Evolutionary conservation across 2,113 vertebrate species (phyloP).

Genomic region (Chaetops frenatus): DNA sequence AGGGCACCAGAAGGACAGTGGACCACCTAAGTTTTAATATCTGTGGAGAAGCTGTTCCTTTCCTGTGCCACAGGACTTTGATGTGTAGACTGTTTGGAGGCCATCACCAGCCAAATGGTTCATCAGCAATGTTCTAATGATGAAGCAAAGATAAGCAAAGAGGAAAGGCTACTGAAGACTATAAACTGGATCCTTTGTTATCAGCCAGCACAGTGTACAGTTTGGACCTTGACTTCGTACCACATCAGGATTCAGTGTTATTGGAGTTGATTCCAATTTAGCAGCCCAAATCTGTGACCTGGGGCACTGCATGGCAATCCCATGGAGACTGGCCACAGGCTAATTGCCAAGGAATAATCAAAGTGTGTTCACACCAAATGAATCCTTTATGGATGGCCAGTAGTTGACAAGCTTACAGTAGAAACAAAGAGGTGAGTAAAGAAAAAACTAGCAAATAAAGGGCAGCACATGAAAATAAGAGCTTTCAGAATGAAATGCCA

Average conservation of each 20-base stretch:
- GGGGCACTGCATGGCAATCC: background rate
- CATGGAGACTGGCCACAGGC: background rate
- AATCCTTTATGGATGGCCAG: background rate
- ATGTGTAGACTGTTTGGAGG: too few species aligned
- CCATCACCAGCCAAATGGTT: background rate
- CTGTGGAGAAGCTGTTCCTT: background rate
- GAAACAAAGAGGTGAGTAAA: background rate
- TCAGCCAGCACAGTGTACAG: background rate
- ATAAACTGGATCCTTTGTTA: background rate
- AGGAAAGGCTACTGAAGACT: background rate
- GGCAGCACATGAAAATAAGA: background rate
- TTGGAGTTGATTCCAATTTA: background rate
- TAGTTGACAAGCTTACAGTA: background rate
- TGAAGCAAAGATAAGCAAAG: background rate
- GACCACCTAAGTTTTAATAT: background rate
- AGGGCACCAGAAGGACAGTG: background rate
- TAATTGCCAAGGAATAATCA: background rate
- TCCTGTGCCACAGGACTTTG: background rate
- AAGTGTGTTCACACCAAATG: background rate
- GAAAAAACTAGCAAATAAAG: background rate
- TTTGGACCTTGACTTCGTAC: background rate
- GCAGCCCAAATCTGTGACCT: background rate
- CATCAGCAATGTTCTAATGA: background rate
- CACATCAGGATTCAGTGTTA: background rate
- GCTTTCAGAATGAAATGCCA: background rate